phyloP scores from a whole-genome alignment of 2,113 vertebrate species.

The Microcebus murinus region DNA sequence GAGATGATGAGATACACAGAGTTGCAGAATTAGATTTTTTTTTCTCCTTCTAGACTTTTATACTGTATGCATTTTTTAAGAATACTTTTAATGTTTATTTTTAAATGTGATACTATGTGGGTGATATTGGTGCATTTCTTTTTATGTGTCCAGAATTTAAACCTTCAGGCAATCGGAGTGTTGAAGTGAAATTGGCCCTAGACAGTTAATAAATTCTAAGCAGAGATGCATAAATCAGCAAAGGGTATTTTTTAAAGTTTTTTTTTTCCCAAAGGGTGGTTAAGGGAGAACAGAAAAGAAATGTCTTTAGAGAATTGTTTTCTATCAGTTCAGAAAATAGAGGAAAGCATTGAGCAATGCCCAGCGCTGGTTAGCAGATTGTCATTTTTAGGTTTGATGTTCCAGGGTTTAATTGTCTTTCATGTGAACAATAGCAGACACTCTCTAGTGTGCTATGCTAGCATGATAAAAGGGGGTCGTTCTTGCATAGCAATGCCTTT shows the following conservation, averaged over 20 bases:
- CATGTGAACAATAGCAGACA: slow-evolving; percentile 93
- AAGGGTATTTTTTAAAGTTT: slow-evolving; percentile 82
- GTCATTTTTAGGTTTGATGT: slow-evolving; percentile 95
- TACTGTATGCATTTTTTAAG: slow-evolving; percentile 77
- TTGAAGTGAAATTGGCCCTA: slow-evolving; percentile 83
- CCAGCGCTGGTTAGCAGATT: slow-evolving; percentile 91
- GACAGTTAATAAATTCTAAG: slow-evolving; percentile 91
- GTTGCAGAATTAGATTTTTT: slow-evolving; percentile 68
- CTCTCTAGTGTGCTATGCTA: slow-evolving; percentile 89
- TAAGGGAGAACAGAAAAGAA: slow-evolving; percentile 78
- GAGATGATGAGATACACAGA: slow-evolving; percentile 68
- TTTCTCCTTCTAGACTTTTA: slow-evolving; percentile 72
- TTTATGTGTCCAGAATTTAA: slow-evolving; percentile 86
- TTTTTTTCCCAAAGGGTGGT: slow-evolving; percentile 70
- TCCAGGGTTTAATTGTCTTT: slow-evolving; percentile 96
- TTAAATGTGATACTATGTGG: slow-evolving; percentile 82
- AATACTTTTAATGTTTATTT: slow-evolving; percentile 80
- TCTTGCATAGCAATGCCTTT: slow-evolving; percentile 94
- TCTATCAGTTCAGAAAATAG: slow-evolving; percentile 87
- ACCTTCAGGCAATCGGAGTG: slow-evolving; percentile 83
- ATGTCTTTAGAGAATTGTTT: slow-evolving; percentile 89
- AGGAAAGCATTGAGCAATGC: slow-evolving; percentile 86
- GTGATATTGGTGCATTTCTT: slow-evolving; percentile 84
- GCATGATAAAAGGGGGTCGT: slow-evolving; percentile 88
- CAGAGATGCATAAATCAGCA: slow-evolving; percentile 89